These are phyloP conservation scores for Forbesichthys papilliferus DNA, from an alignment of 2,113 vertebrate species.

Conservation along the genomic window DNA sequence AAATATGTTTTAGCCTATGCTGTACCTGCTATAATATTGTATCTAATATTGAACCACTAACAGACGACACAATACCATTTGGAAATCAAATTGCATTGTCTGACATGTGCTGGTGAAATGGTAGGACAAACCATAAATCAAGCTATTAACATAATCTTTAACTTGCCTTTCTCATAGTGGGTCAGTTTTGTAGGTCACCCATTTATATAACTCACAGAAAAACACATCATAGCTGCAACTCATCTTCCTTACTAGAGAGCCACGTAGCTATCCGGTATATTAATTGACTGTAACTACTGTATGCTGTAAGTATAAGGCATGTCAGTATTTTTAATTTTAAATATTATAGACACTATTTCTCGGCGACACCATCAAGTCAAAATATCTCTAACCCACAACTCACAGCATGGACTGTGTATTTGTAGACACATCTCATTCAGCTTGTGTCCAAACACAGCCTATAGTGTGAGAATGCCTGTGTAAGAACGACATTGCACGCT, in stretches of 20 bases:
- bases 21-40: no score
- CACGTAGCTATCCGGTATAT: slow-evolving; percentile 17
- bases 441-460: slow-evolving; percentile 32
- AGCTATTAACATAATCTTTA: slow-evolving; percentile 20
- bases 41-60: no score
- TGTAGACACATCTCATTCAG: slow-evolving; percentile 36
- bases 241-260: slow-evolving; percentile 39
- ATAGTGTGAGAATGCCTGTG: slow-evolving; percentile 36
- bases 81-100: not conserved
- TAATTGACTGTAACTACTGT: slow-evolving; percentile 29
- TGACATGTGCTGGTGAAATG: slow-evolving; percentile 19
- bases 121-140: slow-evolving; percentile 34
- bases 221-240: slow-evolving; percentile 34
- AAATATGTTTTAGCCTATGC: no score
- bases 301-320: slow-evolving; percentile 18
- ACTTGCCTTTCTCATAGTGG: slow-evolving; percentile 24
- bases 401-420: slow-evolving; percentile 28
- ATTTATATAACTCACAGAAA: slow-evolving; percentile 33
- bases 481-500: slow-evolving; percentile 5
- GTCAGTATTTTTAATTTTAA: slow-evolving; percentile 18
- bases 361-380: slow-evolving; percentile 27
- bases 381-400: slow-evolving; percentile 22
- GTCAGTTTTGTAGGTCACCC: slow-evolving; percentile 37
- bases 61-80: not conserved
- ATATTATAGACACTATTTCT: slow-evolving; percentile 23